phyloP scores from a whole-genome alignment of 2,888 invertebrate genomes.

The Rhingia rostrata region DNA sequence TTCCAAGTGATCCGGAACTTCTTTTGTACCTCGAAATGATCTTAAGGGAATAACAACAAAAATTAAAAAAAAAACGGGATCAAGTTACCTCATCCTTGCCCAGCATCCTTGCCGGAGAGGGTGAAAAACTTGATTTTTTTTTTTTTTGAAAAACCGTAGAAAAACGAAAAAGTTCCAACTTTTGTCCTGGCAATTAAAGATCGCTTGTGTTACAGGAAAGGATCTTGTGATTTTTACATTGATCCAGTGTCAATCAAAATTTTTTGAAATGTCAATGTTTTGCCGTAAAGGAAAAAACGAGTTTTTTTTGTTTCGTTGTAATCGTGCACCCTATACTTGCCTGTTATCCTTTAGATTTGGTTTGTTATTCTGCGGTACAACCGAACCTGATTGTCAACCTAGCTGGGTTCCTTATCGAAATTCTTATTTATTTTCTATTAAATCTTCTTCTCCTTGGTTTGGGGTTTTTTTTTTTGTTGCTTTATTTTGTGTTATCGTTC shows the following conservation, averaged over 20 bases:
- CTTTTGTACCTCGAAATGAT: constrained; percentile 35
- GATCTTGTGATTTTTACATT: constrained; percentile 44
- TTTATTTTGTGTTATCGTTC: background rate
- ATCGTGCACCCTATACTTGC: background rate
- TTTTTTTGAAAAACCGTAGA: constrained; percentile 20
- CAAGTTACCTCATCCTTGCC: constrained; percentile 46
- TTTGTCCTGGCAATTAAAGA: constrained; percentile 47
- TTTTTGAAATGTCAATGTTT: constrained; percentile 47
- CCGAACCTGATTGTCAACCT: constrained; percentile 62
- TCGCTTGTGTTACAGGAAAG: constrained; percentile 52
- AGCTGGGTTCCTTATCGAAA: constrained; percentile 13
- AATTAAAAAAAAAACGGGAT: constrained; percentile 38
- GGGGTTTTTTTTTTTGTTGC: constrained; percentile 8
- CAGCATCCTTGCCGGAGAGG: constrained; percentile 42
- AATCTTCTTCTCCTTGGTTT: constrained; percentile 47
- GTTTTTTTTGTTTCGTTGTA: constrained; percentile 8
- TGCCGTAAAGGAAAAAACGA: constrained; percentile 43
- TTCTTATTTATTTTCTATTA: constrained; percentile 72
- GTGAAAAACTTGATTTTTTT: constrained; percentile 44
- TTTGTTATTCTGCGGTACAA: constrained; percentile 60
- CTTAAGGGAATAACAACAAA: constrained; percentile 22
- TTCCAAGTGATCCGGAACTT: constrained; percentile 66
- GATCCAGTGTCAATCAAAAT: constrained; percentile 70
- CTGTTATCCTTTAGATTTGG: constrained; percentile 67
- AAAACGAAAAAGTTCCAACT: constrained; percentile 26